Evolutionary conservation across 2,888 invertebrate genomes (phyloP).

Genomic region (Marasmarcha lunaedactyla): DNA sequence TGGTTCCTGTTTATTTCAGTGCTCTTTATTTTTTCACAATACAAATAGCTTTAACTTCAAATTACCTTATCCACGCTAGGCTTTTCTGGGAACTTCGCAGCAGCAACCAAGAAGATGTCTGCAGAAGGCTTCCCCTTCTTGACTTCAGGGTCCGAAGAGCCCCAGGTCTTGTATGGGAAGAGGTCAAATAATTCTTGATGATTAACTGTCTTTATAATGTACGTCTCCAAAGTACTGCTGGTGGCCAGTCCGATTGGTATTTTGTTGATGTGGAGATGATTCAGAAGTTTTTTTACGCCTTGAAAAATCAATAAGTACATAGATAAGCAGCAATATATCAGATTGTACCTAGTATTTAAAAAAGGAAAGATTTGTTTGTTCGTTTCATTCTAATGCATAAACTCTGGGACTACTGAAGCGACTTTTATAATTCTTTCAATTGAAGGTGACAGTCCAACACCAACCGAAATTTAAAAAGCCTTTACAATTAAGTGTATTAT

Average conservation of each 20-base stretch:
- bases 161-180: constrained; percentile 80
- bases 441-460: too few species aligned
- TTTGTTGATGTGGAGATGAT: constrained; percentile 77
- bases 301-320: too few species aligned
- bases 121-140: constrained; percentile 89
- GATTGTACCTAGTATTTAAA: too few species aligned
- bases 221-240: constrained; percentile 80
- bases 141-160: constrained; percentile 86
- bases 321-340: constrained; percentile 2
- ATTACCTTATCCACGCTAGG: constrained; percentile 69
- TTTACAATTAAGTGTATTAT: too few species aligned
- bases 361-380: too few species aligned
- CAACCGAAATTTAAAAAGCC: too few species aligned
- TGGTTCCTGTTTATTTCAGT: too few species aligned
- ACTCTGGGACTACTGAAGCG: too few species aligned
- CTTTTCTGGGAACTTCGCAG: constrained; percentile 76
- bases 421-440: too few species aligned
- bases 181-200: constrained; percentile 76
- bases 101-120: constrained; percentile 85
- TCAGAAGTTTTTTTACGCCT: constrained; percentile 83
- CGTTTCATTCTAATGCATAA: too few species aligned
- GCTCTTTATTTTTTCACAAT: too few species aligned
- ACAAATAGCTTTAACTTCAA: too few species aligned
- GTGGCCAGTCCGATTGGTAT: constrained; percentile 90
- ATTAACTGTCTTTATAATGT: constrained; percentile 75